Conservation (phyloP, 23 tunicate species). For the Ciona savignyi region DNA sequence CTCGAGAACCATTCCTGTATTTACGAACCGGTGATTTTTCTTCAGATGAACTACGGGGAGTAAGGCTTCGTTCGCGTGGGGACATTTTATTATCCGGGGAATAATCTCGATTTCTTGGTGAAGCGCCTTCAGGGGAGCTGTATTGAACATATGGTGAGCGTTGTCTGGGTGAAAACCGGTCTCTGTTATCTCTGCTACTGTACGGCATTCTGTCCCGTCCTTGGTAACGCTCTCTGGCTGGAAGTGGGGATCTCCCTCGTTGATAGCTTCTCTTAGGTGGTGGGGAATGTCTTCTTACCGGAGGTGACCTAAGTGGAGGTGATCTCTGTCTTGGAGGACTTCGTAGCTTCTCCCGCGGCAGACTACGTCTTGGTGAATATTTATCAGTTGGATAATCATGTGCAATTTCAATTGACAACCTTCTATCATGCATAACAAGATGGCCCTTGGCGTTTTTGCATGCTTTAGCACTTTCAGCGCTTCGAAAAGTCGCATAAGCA, state of each 20-base stretch:
- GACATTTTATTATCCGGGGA: not conserved
- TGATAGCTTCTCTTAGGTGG: constrained; percentile 19
- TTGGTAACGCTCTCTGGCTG: not conserved
- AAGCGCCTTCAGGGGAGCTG: constrained; percentile 26
- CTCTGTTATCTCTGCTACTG: not conserved
- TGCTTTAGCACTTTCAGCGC: constrained; percentile 69
- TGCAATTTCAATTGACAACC: constrained; percentile 63
- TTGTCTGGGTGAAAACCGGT: not conserved
- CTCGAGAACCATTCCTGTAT: not conserved
- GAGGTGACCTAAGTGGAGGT: constrained; percentile 12
- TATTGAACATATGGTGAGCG: not conserved
- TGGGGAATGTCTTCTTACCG: constrained; percentile 37
- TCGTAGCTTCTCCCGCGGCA: not conserved
- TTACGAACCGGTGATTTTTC: not conserved
- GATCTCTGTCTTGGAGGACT: constrained; percentile 19
- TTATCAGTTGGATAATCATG: constrained; percentile 20
- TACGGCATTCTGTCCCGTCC: not conserved
- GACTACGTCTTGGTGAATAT: constrained; percentile 15
- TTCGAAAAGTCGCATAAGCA: constrained; percentile 77
- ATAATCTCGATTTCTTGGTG: constrained; percentile 2
- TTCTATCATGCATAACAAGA: constrained; percentile 84
- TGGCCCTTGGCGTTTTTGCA: constrained; percentile 91
- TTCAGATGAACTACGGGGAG: not conserved
- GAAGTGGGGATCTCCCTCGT: constrained; percentile 6
- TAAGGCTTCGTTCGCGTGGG: not conserved